Evolutionary conservation across 2,888 invertebrate species (phyloP).

Genomic region (Resseliella maxima): DNA sequence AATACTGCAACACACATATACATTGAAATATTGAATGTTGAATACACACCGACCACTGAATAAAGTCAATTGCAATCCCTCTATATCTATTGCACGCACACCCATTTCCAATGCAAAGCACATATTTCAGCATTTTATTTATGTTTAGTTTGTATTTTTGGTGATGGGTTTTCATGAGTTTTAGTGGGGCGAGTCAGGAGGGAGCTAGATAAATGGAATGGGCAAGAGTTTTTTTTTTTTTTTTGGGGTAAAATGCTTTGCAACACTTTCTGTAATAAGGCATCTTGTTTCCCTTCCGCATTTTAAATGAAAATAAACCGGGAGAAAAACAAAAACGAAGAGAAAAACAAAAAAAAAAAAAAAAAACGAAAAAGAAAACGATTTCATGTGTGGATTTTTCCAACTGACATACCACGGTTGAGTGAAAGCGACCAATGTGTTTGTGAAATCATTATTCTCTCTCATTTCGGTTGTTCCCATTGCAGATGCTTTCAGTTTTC

Average conservation of each 20-base stretch:
- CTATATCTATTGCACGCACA: neutral
- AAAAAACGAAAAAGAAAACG: neutral
- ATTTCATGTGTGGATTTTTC: constrained; percentile 13
- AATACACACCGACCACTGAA: neutral
- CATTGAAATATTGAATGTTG: too few species aligned
- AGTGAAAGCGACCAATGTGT: neutral
- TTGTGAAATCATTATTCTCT: neutral
- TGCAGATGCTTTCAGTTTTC: neutral
- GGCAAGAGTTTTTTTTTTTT: too few species aligned
- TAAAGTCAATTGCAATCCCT: neutral
- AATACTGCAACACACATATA: neutral
- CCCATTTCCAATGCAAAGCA: constrained; percentile 23
- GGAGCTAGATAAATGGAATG: too few species aligned
- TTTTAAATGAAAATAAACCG: neutral
- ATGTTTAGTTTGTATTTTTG: constrained; percentile 37
- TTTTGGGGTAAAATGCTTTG: neutral
- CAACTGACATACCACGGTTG: neutral
- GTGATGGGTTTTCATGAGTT: neutral
- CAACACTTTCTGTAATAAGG: neutral
- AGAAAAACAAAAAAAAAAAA: neutral
- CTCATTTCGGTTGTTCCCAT: neutral
- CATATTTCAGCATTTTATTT: constrained; percentile 51
- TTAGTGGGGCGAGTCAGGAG: too few species aligned
- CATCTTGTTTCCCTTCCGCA: constrained; percentile 2
- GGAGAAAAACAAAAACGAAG: neutral